These are phyloP conservation scores for Prochilodus magdalenae DNA, from an alignment of 2,113 vertebrate genomes.

Conservation along the genomic window DNA sequence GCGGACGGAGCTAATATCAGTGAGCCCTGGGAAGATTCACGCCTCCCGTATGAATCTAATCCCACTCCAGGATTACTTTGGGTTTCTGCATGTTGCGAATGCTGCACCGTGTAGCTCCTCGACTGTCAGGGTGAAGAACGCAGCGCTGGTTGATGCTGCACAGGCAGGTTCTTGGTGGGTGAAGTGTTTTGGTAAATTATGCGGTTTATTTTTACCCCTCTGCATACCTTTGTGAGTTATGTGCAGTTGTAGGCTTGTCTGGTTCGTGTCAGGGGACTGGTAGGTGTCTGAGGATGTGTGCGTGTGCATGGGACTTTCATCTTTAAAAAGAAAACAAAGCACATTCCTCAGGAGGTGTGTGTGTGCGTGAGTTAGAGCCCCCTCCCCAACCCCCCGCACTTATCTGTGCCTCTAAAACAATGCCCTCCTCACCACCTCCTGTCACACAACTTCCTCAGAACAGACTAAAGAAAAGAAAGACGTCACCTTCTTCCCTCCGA, in stretches of 20 bases:
- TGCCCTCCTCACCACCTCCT: constrained; percentile 20
- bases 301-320: constrained; percentile 32
- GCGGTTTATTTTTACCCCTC: constrained; percentile 2
- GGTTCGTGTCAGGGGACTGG: constrained; percentile 20
- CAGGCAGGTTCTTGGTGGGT: neutral
- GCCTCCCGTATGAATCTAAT: too few relatives aligned
- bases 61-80: too few relatives aligned
- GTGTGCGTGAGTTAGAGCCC: constrained; percentile 9
- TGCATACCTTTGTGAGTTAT: neutral
- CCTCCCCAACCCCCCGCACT: constrained; percentile 15
- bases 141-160: neutral
- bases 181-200: constrained; percentile 4
- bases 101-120: neutral
- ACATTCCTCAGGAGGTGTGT: constrained; percentile 41
- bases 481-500: constrained; percentile 15
- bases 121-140: neutral
- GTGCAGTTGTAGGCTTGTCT: constrained; percentile 17
- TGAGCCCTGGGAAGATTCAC: too few relatives aligned
- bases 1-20: too few relatives aligned
- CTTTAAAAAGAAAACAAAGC: constrained; percentile 48
- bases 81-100: neutral
- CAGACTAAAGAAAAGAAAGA: constrained; percentile 40
- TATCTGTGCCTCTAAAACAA: constrained; percentile 37
- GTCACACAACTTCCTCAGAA: constrained; percentile 30
- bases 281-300: neutral